Conservation (phyloP, 2,888 invertebrate genomes). For the Cerceris rybyensis region DNA sequence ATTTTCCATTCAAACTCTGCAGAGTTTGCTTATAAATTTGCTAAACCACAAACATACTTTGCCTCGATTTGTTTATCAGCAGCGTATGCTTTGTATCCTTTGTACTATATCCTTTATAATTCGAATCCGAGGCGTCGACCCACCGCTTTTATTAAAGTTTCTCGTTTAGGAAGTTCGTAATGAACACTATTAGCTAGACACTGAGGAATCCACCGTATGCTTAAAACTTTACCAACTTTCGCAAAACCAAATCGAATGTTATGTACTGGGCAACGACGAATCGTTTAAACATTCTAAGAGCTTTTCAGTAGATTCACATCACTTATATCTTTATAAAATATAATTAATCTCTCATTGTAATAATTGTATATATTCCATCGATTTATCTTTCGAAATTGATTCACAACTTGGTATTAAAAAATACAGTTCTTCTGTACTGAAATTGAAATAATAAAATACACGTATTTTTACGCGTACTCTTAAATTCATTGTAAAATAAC, state of each 20-base stretch:
- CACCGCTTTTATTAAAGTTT: conserved; percentile 2
- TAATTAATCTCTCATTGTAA: no score
- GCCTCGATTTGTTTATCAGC: background rate
- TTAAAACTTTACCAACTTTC: background rate
- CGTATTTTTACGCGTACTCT: no score
- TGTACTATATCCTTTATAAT: background rate
- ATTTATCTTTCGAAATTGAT: no score
- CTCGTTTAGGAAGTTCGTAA: conserved; percentile 1
- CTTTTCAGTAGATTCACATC: no score
- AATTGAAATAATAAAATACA: no score
- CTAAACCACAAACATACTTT: background rate
- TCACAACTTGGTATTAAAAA: no score
- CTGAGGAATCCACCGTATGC: background rate
- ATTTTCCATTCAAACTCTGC: no score
- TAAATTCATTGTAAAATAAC: no score
- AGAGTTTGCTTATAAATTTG: no score
- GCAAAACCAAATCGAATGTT: background rate
- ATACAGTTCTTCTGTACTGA: no score
- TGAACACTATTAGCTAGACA: background rate
- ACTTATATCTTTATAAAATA: no score
- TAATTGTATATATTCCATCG: no score
- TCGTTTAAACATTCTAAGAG: background rate
- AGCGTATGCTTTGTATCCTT: background rate
- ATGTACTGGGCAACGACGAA: background rate
- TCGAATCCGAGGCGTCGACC: background rate